Conservation (phyloP, 2,113 vertebrate species). For the Empidonax alnorum region DNA sequence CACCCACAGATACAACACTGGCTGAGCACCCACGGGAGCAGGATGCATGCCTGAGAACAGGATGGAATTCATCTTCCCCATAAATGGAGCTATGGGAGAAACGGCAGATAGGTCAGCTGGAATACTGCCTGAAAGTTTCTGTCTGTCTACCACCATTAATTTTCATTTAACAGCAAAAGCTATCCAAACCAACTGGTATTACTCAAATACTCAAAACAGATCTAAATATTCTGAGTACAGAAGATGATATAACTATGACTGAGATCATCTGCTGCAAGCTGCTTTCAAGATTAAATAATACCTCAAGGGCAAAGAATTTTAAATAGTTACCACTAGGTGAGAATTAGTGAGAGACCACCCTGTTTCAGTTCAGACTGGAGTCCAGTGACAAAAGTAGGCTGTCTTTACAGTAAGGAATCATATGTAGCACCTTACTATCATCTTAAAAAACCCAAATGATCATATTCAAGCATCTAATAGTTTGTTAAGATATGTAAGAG, state of each 20-base stretch:
- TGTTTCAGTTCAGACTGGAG: constrained; percentile 45
- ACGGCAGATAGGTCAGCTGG: constrained; percentile 44
- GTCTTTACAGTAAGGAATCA: background rate
- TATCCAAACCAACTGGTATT: constrained; percentile 60
- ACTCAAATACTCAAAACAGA: constrained; percentile 37
- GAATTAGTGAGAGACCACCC: background rate
- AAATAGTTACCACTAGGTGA: constrained; percentile 46
- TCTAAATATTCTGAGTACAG: constrained; percentile 39
- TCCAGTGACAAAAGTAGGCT: background rate
- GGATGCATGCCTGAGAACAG: background rate
- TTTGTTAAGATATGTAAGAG: background rate
- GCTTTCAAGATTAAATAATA: constrained; percentile 51
- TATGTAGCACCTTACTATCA: background rate
- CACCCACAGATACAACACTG: background rate
- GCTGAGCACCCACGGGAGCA: rapidly evolving
- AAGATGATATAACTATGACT: constrained; percentile 53
- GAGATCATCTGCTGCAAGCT: constrained; percentile 38
- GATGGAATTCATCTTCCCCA: constrained; percentile 39
- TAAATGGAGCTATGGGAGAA: constrained; percentile 55
- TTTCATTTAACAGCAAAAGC: background rate
- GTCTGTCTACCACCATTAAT: constrained; percentile 24
- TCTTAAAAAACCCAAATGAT: background rate
- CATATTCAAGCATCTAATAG: background rate
- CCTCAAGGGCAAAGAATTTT: constrained; percentile 43
- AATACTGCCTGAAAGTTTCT: constrained; percentile 42